phyloP scores from a whole-genome alignment of 1,140 invertebrate genomes.

The Paracyclopina nana region DNA sequence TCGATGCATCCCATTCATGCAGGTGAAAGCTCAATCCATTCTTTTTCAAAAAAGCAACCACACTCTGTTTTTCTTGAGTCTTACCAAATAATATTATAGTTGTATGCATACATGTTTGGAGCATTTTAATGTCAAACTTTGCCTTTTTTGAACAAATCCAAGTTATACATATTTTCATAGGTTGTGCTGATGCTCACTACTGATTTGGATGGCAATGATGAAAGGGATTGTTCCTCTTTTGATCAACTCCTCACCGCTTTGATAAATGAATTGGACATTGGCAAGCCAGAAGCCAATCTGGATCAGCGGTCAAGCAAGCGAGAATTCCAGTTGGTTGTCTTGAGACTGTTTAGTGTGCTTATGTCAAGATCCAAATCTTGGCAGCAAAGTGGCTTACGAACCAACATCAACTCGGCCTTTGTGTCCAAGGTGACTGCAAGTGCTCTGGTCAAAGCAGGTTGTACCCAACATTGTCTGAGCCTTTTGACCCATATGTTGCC shows the following conservation, averaged over 20 bases:
- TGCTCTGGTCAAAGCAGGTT: conserved; percentile 49
- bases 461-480: conserved; percentile 58
- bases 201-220: conserved; percentile 63
- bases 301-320: no score
- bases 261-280: conserved; percentile 55
- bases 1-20: conserved; percentile 68
- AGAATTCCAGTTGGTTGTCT: conserved; percentile 70
- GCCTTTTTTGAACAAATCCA: no score
- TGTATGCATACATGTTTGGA: no score
- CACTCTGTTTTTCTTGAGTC: no score
- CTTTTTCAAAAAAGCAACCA: no score
- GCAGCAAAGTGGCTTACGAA: conserved; percentile 28
- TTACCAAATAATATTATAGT: no score
- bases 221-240: conserved; percentile 51
- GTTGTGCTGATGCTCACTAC: conserved; percentile 67
- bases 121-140: no score
- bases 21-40: conserved; percentile 37
- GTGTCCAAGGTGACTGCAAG: conserved; percentile 52
- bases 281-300: no score
- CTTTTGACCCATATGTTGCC: conserved; percentile 54
- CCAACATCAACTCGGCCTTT: conserved; percentile 34
- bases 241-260: conserved; percentile 49
- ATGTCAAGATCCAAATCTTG: conserved; percentile 11
- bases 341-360: conserved; percentile 46
- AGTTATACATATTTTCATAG: no score